A percentile compares a stretch with the other conserved stretches of the same genome.
Conservation (phyloP, 2,888 invertebrate species). For the Apotomis betuletana region DNA sequence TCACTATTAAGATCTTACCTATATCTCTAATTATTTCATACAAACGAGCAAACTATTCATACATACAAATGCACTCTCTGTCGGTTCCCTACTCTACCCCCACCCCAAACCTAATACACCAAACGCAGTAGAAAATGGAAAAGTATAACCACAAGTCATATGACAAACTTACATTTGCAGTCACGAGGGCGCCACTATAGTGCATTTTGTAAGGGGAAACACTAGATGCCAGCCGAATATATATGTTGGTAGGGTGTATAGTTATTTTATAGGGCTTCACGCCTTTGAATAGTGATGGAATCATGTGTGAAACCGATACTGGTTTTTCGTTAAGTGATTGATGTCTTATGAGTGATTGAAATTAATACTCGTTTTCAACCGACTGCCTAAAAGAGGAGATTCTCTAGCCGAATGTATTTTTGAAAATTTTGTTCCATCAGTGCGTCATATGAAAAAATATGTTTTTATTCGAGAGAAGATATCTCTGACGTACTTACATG, state of each 20-base stretch:
- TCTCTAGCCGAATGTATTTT: too few species aligned
- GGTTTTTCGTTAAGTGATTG: background rate
- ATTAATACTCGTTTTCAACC: too few species aligned
- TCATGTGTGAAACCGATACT: conserved; percentile 3
- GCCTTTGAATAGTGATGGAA: conserved; percentile 37
- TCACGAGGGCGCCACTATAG: background rate
- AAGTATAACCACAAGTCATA: conserved; percentile 38
- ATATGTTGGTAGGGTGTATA: conserved; percentile 26
- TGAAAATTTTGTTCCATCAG: too few species aligned
- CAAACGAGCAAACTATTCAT: background rate
- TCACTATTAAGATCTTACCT: too few species aligned
- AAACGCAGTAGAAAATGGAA: conserved; percentile 39
- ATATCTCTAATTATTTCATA: background rate
- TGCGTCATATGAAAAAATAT: too few species aligned
- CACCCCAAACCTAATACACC: conserved; percentile 36
- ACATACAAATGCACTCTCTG: conserved; percentile 19
- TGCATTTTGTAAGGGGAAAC: conserved; percentile 3
- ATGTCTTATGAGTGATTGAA: background rate
- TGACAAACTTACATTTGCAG: conserved; percentile 19
- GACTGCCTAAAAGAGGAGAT: too few species aligned
- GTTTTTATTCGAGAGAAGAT: too few species aligned
- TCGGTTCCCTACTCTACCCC: conserved; percentile 17
- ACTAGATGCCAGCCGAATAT: conserved; percentile 1
- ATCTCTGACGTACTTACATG: too few species aligned
- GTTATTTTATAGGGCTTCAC: conserved; percentile 39